phyloP scores from a whole-genome alignment of 53 echinoderm and acorn worm genomes.

The Crossaster papposus region DNA sequence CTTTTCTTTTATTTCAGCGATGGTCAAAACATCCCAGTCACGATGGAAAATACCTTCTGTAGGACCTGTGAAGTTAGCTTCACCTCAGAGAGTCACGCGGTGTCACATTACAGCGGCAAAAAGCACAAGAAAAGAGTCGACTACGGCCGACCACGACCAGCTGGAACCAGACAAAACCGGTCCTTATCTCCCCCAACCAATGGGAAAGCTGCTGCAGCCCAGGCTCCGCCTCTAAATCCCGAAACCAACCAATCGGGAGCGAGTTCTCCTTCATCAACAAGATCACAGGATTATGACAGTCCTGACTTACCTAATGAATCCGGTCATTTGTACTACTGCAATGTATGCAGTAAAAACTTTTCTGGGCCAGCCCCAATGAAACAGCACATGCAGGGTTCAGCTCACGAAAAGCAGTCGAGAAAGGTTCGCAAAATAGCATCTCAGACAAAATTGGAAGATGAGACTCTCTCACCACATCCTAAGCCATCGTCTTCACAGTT shows the following conservation, averaged over 20 bases:
- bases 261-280: not conserved
- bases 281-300: not conserved
- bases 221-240: not conserved
- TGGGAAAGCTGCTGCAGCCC: not conserved
- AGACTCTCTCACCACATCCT: not conserved
- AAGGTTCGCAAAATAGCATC: not conserved
- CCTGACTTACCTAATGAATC: not conserved
- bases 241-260: not conserved
- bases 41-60: constrained; percentile 1
- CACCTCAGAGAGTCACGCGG: constrained; percentile 42
- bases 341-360: constrained; percentile 31
- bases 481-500: not conserved
- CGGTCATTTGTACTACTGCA: constrained; percentile 39
- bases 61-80: constrained; percentile 47
- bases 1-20: not conserved
- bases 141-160: not conserved
- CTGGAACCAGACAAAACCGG: not conserved
- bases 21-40: not conserved
- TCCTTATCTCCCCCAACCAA: not conserved
- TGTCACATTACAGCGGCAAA: constrained; percentile 51
- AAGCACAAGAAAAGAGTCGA: constrained; percentile 51
- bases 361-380: constrained; percentile 61
- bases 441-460: not conserved
- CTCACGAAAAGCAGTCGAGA: constrained; percentile 22
- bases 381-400: constrained; percentile 47